Evolutionary conservation across 2,113 vertebrate species (phyloP), one percentile per base, ranked within the genome.

Genomic region (Gopherus evgoodei): DNA sequence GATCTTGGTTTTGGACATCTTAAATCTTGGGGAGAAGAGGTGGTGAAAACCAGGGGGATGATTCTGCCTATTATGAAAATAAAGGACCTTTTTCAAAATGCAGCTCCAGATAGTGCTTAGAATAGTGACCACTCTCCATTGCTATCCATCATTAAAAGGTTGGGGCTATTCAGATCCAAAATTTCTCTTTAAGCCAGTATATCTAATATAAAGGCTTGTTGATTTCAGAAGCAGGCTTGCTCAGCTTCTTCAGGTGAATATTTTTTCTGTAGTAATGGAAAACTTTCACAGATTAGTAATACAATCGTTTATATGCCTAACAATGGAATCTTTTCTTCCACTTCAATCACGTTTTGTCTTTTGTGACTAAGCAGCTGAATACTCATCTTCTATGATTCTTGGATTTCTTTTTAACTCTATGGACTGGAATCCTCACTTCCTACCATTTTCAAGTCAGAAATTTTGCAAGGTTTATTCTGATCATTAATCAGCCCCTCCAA

Each of bases 401-500:
- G 69, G 84, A 94, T 94, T 97, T 79, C 31, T 96, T 96, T 96
- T 94, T 95, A 95, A 92, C 47, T 94, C 78, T 86, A 3, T 88
- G 65, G 96, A 75, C 50, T 97, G 50, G 96, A 98, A 98, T 98
- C 93, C 75, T 98, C 94, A 97, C 92, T 97, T 98, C 47, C 91
- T 86, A 97, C 93, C 90, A 97, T 97, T 98, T 98, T 95, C 86
- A 97, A 98, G 93, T 95, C 49, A 89, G 22, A 81, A 89, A 97
- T 96, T 97, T 96, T 96, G 89, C 98, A 98, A 98, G 89, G 72
- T 98, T 98, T 98, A 97, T 97, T 97, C 96, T 97, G 95, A 97
- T 98, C 96, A 98, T 98, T 98, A 98, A 98, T 98, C 97, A 98
- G 96, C 88, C 96, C 97, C 95, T 98, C 95, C 95, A 98, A 98